phyloP scores from a whole-genome alignment of 2,797 vertebrate genomes.

The Neosilurus mollespiculum region DNA sequence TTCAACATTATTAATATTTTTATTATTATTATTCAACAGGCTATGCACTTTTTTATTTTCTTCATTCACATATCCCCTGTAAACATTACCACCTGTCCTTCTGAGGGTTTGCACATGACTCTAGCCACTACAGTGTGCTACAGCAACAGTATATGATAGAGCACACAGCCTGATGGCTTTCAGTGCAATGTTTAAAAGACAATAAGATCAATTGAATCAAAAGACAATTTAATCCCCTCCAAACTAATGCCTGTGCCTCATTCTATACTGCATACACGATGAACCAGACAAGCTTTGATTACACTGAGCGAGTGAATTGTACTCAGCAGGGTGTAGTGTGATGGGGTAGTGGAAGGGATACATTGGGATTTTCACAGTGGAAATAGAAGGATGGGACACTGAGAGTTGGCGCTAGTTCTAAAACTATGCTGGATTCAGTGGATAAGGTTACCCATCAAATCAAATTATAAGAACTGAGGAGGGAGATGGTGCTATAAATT shows the following conservation, averaged over 20 bases:
- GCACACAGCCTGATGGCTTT: neutral
- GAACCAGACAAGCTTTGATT: conserved; percentile 26
- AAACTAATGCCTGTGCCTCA: too few relatives aligned
- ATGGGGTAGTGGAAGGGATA: neutral
- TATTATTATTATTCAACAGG: neutral
- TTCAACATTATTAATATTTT: too few relatives aligned
- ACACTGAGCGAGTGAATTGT: conserved; percentile 41
- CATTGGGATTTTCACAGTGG: conserved; percentile 14
- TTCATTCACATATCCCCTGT: neutral
- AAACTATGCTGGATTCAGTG: conserved; percentile 39
- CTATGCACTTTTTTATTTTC: neutral
- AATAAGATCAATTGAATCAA: too few relatives aligned
- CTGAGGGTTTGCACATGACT: neutral
- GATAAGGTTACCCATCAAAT: conserved; percentile 65
- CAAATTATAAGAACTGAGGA: conserved; percentile 53
- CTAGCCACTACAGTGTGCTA: neutral
- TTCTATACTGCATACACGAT: conserved; percentile 18
- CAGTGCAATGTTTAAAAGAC: neutral
- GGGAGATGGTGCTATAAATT: conserved; percentile 64
- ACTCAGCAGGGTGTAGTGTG: conserved; percentile 31
- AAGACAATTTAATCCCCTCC: neutral
- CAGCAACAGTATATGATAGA: neutral
- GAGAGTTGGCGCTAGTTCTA: conserved; percentile 21
- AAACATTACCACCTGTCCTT: neutral
- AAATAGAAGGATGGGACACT: conserved; percentile 14